phyloP scores from a whole-genome alignment of 2,797 vertebrate species.

The Gymnoscopelus microlampas region DNA sequence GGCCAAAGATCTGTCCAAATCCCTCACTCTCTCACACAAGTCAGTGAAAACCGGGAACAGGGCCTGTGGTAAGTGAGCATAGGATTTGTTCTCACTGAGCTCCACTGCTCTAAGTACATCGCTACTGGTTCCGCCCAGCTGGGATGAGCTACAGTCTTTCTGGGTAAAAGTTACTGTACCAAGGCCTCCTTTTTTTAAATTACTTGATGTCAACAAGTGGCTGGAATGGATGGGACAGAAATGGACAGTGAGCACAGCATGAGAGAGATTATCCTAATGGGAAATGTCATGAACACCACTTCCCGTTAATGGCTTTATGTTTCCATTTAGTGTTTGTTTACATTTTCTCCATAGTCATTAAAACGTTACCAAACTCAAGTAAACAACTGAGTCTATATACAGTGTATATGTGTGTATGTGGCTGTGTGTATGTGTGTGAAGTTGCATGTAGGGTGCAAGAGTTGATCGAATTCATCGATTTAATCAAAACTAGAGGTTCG shows the following conservation, averaged over 20 bases:
- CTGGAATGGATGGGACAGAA: conserved; percentile 9
- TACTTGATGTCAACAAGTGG: conserved; percentile 5
- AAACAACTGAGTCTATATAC: not conserved
- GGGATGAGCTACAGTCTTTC: conserved; percentile 12
- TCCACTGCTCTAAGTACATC: conserved; percentile 24
- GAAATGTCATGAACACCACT: no score
- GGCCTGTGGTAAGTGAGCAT: conserved; percentile 59
- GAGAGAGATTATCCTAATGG: no score
- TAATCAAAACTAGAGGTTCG: no score
- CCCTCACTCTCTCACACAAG: conserved; percentile 47
- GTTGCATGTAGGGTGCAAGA: not conserved
- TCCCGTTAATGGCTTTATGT: no score
- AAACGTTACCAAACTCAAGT: conserved; percentile 26
- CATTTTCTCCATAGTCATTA: no score
- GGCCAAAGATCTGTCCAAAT: conserved; percentile 62
- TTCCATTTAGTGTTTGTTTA: no score
- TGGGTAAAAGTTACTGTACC: not conserved
- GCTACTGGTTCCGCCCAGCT: conserved; percentile 18
- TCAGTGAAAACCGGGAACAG: conserved; percentile 48
- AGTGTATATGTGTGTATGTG: conserved; percentile 6
- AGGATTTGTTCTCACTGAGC: conserved; percentile 56
- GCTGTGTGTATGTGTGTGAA: not conserved
- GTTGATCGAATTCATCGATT: not conserved
- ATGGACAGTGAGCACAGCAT: not conserved
- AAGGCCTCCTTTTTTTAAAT: not conserved